Conservation (phyloP, 2,797 vertebrate genomes). For the Lagocephalus sceleratus region DNA sequence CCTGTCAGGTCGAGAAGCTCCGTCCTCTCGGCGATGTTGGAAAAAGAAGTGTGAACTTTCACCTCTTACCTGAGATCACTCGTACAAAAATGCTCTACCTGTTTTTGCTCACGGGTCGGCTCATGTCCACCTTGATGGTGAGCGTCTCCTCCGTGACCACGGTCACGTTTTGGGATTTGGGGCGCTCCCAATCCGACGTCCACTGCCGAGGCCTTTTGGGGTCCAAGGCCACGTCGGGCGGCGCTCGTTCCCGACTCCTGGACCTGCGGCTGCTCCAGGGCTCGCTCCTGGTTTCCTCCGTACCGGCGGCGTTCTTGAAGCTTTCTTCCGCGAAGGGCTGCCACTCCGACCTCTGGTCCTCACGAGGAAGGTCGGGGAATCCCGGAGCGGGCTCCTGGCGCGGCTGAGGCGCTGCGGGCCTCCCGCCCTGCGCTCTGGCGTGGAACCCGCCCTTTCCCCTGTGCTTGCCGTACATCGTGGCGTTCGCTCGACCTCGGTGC, state of each 20-base stretch:
- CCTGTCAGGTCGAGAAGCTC: too few relatives aligned
- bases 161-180: conserved; percentile 13
- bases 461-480: conserved; percentile 6
- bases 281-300: neutral
- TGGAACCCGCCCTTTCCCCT: conserved; percentile 18
- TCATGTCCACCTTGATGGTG: conserved; percentile 90
- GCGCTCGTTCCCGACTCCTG: conserved; percentile 14
- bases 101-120: conserved; percentile 75
- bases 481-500: conserved; percentile 10
- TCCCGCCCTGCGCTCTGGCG: conserved; percentile 18
- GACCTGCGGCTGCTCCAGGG: conserved; percentile 30
- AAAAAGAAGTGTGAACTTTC: conserved; percentile 77
- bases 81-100: conserved; percentile 80
- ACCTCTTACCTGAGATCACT: conserved; percentile 49
- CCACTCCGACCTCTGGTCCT: conserved; percentile 17
- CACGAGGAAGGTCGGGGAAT: conserved; percentile 20
- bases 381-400: conserved; percentile 19
- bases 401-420: conserved; percentile 8
- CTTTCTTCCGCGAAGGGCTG: conserved; percentile 9
- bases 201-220: conserved; percentile 40
- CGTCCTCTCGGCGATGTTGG: conserved; percentile 3
- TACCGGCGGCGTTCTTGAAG: conserved; percentile 9
- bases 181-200: conserved; percentile 29
- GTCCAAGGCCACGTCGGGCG: conserved; percentile 14
- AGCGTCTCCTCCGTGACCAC: conserved; percentile 73